These are phyloP conservation scores for Drosophila seclusa DNA, from an alignment of 2,888 invertebrate genomes.

Conservation along the genomic window DNA sequence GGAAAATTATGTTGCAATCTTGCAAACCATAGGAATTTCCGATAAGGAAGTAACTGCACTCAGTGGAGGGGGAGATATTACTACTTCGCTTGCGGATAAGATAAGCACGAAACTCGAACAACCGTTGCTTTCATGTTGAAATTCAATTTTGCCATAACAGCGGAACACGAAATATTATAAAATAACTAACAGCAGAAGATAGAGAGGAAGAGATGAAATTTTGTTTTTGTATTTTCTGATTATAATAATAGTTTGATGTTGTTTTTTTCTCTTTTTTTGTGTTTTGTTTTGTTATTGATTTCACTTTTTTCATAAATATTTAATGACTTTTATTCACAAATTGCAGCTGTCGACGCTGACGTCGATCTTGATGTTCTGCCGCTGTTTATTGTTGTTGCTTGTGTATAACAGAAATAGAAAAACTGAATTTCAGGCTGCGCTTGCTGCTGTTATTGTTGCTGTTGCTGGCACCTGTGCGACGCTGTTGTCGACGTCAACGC, in stretches of 20 bases:
- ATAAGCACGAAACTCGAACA: slow-evolving; percentile 51
- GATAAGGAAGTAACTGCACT: slow-evolving; percentile 64
- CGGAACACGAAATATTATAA: slow-evolving; percentile 23
- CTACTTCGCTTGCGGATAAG: slow-evolving; percentile 71
- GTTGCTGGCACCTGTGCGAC: slow-evolving; percentile 50
- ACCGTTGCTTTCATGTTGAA: slow-evolving; percentile 54
- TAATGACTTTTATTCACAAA: slow-evolving; percentile 58
- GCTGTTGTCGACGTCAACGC: slow-evolving; percentile 45
- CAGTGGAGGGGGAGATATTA: slow-evolving; percentile 21
- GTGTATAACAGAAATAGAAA: slow-evolving; percentile 66
- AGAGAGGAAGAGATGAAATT: slow-evolving; percentile 1
- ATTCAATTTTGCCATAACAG: slow-evolving; percentile 54
- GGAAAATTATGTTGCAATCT: slow-evolving; percentile 52
- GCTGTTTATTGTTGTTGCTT: slow-evolving; percentile 26
- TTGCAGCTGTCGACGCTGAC: slow-evolving; percentile 30
- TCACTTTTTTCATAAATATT: slow-evolving; percentile 70
- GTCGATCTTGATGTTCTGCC: slow-evolving; percentile 10
- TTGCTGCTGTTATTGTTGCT: slow-evolving; percentile 20
- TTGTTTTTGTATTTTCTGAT: slow-evolving; percentile 20
- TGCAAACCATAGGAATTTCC: slow-evolving; percentile 37
- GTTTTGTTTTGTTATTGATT: slow-evolving; percentile 71
- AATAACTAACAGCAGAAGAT: slow-evolving; percentile 12
- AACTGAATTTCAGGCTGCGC: slow-evolving; percentile 27
- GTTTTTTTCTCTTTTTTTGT: slow-evolving; percentile 27
- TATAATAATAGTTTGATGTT: slow-evolving; percentile 19